Conservation (phyloP, 2,113 vertebrate species). For the Malaclemys terrapin region DNA sequence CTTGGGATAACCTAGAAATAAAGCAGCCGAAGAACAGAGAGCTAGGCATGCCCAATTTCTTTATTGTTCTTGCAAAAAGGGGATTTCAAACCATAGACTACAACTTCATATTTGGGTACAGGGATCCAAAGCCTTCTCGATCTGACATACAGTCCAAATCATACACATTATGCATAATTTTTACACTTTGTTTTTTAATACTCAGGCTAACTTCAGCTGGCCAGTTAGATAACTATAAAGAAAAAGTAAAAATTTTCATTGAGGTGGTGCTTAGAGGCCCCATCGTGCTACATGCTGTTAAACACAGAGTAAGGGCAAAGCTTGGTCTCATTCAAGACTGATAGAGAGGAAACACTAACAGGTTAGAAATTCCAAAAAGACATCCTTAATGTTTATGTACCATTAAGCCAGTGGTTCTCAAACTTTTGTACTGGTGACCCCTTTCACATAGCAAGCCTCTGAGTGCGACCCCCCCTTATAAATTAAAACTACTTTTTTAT, state of each 20-base stretch:
- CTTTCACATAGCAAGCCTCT: no score
- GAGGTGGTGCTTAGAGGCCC: background rate
- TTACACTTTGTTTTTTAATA: background rate
- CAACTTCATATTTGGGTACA: background rate
- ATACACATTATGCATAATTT: background rate
- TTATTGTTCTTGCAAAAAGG: background rate
- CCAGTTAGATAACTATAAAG: background rate
- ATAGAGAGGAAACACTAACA: accelerated
- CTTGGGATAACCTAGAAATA: background rate
- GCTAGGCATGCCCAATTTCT: background rate
- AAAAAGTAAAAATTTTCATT: background rate
- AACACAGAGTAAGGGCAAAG: background rate
- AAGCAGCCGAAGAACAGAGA: background rate
- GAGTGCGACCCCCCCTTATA: no score
- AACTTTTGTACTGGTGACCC: no score
- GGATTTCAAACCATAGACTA: background rate
- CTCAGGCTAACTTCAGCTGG: background rate
- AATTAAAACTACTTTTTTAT: no score
- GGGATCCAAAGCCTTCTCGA: background rate
- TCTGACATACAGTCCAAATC: background rate
- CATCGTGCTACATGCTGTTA: background rate
- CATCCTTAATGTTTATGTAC: background rate
- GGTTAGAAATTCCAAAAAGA: background rate
- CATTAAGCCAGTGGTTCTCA: background rate
- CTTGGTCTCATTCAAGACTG: background rate